Evolutionary conservation across 2,888 invertebrate species (phyloP).

Genomic region (Synergus laeviventris): DNA sequence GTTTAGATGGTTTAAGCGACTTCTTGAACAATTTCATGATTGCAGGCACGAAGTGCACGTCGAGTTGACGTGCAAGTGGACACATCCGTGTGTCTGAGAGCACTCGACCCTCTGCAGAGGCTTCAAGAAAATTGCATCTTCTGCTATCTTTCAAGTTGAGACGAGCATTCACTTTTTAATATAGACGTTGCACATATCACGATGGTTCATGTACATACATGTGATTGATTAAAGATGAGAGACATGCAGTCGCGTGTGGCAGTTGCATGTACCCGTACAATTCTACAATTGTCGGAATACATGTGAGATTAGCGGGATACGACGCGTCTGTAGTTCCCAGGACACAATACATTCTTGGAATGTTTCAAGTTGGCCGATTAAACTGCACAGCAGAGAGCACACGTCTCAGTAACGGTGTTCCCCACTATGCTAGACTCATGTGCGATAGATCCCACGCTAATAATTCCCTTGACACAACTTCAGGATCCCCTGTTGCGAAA

Average conservation of each 20-base stretch:
- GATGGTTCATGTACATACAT: conserved; percentile 1
- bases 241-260: conserved; percentile 25
- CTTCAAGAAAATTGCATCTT: conserved; percentile 36
- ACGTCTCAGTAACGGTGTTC: conserved; percentile 69
- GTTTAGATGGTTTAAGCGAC: conserved; percentile 3
- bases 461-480: conserved; percentile 65
- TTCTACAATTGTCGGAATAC: conserved; percentile 51
- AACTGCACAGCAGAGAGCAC: conserved; percentile 51
- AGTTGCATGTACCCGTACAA: neutral
- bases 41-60: conserved; percentile 28
- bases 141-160: conserved; percentile 26
- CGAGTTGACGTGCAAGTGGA: conserved; percentile 38
- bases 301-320: conserved; percentile 60
- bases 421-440: conserved; percentile 53
- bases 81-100: conserved; percentile 32
- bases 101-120: conserved; percentile 39
- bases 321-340: conserved; percentile 60
- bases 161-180: conserved; percentile 34
- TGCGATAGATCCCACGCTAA: conserved; percentile 71
- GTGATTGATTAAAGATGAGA: conserved; percentile 35
- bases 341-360: conserved; percentile 70
- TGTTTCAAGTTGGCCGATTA: conserved; percentile 63
- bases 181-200: conserved; percentile 18
- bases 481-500: conserved; percentile 36
- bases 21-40: conserved; percentile 34